These are phyloP conservation scores for Peromyscus eremicus DNA, from an alignment of 2,797 vertebrate species.

Conservation along the genomic window DNA sequence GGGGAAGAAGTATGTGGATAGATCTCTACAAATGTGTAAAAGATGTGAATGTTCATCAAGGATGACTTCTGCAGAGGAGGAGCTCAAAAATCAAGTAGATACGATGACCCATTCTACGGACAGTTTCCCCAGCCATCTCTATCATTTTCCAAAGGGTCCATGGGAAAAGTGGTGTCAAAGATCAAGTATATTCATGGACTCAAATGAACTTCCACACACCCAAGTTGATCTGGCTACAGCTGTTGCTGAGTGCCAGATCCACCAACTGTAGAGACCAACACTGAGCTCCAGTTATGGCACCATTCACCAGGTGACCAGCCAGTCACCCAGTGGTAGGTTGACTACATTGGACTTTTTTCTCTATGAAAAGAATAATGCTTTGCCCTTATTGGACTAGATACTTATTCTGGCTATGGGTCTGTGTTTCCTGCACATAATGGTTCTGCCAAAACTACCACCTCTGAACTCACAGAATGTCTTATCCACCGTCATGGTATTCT, in stretches of 20 bases:
- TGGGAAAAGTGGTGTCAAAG: not conserved
- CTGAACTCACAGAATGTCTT: not conserved
- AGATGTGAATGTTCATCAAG: no score
- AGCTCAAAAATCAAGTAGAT: no score
- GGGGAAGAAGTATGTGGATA: not conserved
- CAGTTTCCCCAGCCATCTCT: not conserved
- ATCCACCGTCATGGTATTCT: not conserved
- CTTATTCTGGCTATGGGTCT: not conserved
- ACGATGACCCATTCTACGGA: no score
- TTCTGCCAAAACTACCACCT: not conserved
- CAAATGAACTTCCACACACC: not conserved
- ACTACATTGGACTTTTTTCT: not conserved
- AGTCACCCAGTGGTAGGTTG: not conserved
- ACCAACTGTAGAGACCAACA: not conserved
- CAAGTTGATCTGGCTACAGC: not conserved
- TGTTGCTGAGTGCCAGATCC: not conserved
- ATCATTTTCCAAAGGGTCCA: not conserved
- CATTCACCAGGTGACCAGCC: not conserved
- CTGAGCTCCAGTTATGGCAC: not conserved
- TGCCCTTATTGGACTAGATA: not conserved
- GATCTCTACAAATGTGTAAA: no score
- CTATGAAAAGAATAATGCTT: not conserved
- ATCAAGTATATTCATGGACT: not conserved
- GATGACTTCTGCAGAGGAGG: no score
- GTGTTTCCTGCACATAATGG: not conserved